Percentiles rank a stretch among this genome's conserved stretches.
Conservation (phyloP, 1,140 invertebrate species). For the Drosophila tani region DNA sequence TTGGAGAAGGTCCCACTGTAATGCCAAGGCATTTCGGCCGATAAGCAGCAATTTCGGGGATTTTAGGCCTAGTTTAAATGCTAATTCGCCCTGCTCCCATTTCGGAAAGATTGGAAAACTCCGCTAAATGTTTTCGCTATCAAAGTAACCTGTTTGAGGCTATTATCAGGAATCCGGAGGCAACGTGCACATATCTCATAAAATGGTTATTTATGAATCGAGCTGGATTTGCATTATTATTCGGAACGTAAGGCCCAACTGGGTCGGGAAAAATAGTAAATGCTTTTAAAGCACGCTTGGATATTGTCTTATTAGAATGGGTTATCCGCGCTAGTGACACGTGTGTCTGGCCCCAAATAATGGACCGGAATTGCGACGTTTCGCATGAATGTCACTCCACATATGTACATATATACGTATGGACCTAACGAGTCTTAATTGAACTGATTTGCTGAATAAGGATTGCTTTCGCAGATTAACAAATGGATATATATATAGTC, state of each 20-base stretch:
- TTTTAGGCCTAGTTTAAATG: slow-evolving; percentile 48
- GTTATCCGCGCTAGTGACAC: slow-evolving; percentile 31
- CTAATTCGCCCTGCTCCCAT: slow-evolving; percentile 29
- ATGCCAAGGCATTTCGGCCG: slow-evolving; percentile 26
- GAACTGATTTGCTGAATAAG: slow-evolving; percentile 64
- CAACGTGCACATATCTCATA: slow-evolving; percentile 1
- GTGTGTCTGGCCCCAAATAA: slow-evolving; percentile 34
- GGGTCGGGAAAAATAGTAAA: background rate
- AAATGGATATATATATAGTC: slow-evolving; percentile 27
- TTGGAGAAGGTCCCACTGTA: slow-evolving; percentile 14
- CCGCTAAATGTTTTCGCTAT: background rate
- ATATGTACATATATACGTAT: slow-evolving; percentile 14
- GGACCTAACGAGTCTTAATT: slow-evolving; percentile 66
- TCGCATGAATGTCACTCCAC: slow-evolving; percentile 12
- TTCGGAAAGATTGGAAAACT: slow-evolving; percentile 5
- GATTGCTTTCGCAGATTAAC: slow-evolving; percentile 45
- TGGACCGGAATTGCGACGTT: slow-evolving; percentile 56
- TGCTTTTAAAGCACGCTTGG: slow-evolving; percentile 1
- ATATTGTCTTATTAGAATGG: slow-evolving; percentile 19
- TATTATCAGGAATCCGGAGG: slow-evolving; percentile 21
- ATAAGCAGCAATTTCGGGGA: slow-evolving; percentile 24
- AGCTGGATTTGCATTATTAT: slow-evolving; percentile 22
- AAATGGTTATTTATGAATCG: slow-evolving; percentile 1
- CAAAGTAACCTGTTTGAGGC: slow-evolving; percentile 5
- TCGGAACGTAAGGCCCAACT: background rate